Base-by-base conservation (phyloP, 2,113 vertebrate species). In the Vulpes ferrilata region DNA sequence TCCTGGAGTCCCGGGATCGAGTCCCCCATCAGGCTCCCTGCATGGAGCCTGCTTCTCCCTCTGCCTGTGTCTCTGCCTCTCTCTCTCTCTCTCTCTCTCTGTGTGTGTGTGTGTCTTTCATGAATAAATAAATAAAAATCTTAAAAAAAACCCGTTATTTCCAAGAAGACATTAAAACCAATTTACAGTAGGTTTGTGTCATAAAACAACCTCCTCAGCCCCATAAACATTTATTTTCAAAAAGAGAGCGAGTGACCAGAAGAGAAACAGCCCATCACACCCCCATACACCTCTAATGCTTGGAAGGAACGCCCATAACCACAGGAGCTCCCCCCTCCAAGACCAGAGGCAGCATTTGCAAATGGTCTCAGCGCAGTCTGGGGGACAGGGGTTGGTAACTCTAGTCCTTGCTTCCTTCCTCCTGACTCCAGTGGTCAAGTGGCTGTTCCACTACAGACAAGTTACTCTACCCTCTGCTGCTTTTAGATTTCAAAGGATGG, bases 251-350 rank as follows among this genome's bases (percentile, higher is more conserved):
- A 87, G 16, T 9, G 23, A 27, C 30, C 35, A 23, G 53, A 62
- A 71, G 57, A 64, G 25, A 81, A 78, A 64, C 2, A 32, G 57
- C 15, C 30, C 3, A 0, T 19, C 55, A 22, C 3, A 35, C 9
- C 53, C 35, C 16, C 43, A 23, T 2, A 2, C 1, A 25, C 17
- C 0, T 3, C 30, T 20, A 48, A 23, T 0, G 22, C 20, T 19
- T 25, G 35, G 2, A 16, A 25, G 17, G 8, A 35, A n/a, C 1
- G 11, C 20, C 25, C 25, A 9, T 4, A 53, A 59, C 62, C 88
- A 65, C 38, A 0, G 0, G 11, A 3, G 0, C 2, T 35, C 15
- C 13, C 10, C 9, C 43, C 43, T 43, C 43, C 43, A 43, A 0
- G 48, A 16, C 12, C 2, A 11, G 15, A 22, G 11, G 71, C 15